Conservation (phyloP, 2,113 vertebrate species). For the Mastomys natalensis region DNA sequence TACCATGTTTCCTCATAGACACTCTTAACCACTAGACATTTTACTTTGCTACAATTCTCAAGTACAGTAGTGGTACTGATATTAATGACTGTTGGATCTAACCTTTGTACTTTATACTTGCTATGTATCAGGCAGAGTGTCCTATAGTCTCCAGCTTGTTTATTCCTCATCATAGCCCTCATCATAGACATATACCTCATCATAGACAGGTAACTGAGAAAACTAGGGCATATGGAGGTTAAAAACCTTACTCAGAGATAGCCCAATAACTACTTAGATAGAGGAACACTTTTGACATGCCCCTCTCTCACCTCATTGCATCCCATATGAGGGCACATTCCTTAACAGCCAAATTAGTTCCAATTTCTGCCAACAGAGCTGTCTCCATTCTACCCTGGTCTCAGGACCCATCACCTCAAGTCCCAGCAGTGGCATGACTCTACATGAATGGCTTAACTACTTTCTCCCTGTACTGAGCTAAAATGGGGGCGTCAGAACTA, state of each 20-base stretch:
- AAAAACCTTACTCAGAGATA: conserved; percentile 30
- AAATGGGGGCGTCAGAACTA: not conserved
- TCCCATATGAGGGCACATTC: not conserved
- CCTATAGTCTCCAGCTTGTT: conserved; percentile 49
- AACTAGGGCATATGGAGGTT: not conserved
- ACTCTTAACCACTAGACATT: conserved; percentile 42
- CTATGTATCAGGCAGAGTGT: conserved; percentile 33
- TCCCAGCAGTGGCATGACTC: conserved; percentile 35
- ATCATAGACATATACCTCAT: too few relatives aligned
- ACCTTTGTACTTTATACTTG: conserved; percentile 42
- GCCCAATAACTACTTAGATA: not conserved
- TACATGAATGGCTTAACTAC: conserved; percentile 26
- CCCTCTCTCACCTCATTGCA: conserved; percentile 20
- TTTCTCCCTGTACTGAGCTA: conserved; percentile 46
- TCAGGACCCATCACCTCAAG: not conserved
- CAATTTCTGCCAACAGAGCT: not conserved
- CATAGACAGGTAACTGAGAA: conserved; percentile 5
- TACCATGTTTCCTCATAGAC: not conserved
- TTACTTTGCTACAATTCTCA: not conserved
- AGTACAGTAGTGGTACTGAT: conserved; percentile 2
- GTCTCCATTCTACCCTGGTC: conserved; percentile 33
- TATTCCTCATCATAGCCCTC: conserved; percentile 38
- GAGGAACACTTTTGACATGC: conserved; percentile 31
- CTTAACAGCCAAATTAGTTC: conserved; percentile 42
- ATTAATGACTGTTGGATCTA: not conserved